phyloP scores from a whole-genome alignment of 2,113 vertebrate species.

The Arothron firmamentum region DNA sequence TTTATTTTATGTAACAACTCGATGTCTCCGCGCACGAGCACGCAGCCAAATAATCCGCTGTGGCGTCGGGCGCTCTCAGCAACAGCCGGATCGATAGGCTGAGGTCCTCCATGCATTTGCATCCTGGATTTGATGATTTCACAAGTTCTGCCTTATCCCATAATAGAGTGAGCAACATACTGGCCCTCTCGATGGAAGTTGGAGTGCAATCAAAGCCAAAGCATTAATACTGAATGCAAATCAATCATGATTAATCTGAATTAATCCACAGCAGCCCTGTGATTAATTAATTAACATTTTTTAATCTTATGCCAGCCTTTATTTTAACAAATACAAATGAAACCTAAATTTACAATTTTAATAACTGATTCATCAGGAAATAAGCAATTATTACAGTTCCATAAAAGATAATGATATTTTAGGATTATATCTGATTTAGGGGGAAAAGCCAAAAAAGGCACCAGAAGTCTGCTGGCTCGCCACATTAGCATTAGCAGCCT shows the following conservation, averaged over 20 bases:
- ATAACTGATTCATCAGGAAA: too few species aligned
- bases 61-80: neutral
- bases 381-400: too few species aligned
- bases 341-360: too few species aligned
- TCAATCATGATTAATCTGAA: neutral
- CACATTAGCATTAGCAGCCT: too few species aligned
- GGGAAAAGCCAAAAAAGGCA: too few species aligned
- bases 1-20: conserved; percentile 6
- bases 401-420: too few species aligned
- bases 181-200: neutral
- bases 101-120: neutral
- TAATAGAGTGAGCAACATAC: too few species aligned
- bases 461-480: too few species aligned
- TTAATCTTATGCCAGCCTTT: neutral
- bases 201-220: neutral
- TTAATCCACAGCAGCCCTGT: neutral
- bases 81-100: conserved; percentile 1
- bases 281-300: neutral
- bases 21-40: neutral
- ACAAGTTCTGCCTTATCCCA: neutral
- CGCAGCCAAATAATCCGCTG: conserved; percentile 6
- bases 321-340: too few species aligned
- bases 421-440: too few species aligned
- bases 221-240: too few species aligned
- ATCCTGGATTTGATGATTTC: neutral